phyloP scores from a whole-genome alignment of 2,888 invertebrate genomes.

The Operophtera brumata region DNA sequence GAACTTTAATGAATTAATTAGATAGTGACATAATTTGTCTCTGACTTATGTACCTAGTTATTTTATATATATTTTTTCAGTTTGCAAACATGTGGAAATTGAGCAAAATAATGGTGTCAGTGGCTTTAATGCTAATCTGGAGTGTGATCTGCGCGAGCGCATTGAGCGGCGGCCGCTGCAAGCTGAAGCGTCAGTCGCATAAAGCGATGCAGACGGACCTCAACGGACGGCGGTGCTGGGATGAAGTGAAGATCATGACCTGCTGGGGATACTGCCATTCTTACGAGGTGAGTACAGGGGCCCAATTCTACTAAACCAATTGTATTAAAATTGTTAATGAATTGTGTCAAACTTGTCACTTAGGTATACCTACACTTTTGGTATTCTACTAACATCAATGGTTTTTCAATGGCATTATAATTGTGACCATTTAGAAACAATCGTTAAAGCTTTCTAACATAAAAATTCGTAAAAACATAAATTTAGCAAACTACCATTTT shows the following conservation, averaged over 20 bases:
- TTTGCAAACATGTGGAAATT: constrained; percentile 34
- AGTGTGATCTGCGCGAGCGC: constrained; percentile 42
- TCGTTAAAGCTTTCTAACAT: no score
- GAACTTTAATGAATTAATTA: no score
- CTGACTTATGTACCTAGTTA: background rate
- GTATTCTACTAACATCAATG: no score
- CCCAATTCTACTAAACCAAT: no score
- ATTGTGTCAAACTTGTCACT: no score
- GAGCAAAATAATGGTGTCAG: constrained; percentile 30
- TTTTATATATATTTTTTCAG: constrained; percentile 17
- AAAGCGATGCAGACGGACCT: constrained; percentile 74
- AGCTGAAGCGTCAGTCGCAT: constrained; percentile 58
- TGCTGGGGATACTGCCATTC: constrained; percentile 94
- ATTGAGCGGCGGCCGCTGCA: constrained; percentile 53
- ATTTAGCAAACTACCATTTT: no score
- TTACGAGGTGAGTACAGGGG: constrained; percentile 83
- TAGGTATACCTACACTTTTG: no score
- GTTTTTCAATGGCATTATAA: no score
- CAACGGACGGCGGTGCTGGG: constrained; percentile 88
- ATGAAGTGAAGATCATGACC: constrained; percentile 87
- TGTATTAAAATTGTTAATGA: no score
- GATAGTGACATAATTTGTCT: no score
- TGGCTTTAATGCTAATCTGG: constrained; percentile 42
- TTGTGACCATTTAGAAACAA: no score
- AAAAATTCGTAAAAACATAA: no score